Conservation (phyloP, 2,888 invertebrate species). For the Caenorhabditis japonica region DNA sequence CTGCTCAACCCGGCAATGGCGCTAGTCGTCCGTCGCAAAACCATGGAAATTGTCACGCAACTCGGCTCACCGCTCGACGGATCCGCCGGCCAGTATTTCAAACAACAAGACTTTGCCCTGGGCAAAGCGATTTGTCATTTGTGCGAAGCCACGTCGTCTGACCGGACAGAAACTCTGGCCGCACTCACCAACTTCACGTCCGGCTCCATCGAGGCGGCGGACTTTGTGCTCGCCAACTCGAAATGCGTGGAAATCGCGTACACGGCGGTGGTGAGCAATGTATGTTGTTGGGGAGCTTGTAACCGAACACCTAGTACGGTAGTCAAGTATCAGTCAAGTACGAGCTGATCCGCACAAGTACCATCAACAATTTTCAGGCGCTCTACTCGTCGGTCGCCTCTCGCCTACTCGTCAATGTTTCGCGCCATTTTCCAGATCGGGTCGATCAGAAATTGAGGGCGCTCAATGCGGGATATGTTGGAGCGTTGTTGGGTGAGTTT, state of each 20-base stretch:
- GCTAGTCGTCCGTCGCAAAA: conserved; percentile 59
- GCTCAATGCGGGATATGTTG: conserved; percentile 43
- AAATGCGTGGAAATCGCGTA: conserved; percentile 51
- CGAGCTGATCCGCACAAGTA: conserved; percentile 13
- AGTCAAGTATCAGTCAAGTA: conserved; percentile 38
- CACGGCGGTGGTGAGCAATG: conserved; percentile 35
- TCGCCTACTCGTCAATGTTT: conserved; percentile 62
- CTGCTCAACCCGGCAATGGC: conserved; percentile 52
- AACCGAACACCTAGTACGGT: conserved; percentile 33
- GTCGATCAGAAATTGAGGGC: conserved; percentile 45
- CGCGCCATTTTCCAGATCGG: conserved; percentile 60
- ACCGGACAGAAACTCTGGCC: conserved; percentile 59
- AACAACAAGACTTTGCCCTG: conserved; percentile 50
- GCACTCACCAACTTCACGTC: conserved; percentile 67
- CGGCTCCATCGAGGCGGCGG: conserved; percentile 58
- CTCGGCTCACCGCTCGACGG: conserved; percentile 61
- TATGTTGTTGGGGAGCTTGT: conserved; percentile 12
- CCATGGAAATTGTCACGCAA: conserved; percentile 61
- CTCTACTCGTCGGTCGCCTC: conserved; percentile 55
- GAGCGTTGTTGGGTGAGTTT: conserved; percentile 50
- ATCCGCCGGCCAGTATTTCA: conserved; percentile 60
- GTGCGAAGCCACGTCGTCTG: conserved; percentile 60
- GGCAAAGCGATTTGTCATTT: conserved; percentile 61
- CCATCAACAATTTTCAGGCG: conserved; percentile 33
- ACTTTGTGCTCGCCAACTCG: conserved; percentile 51